Percentiles rank a stretch among this genome's conserved stretches.
Evolutionary conservation across 1,140 invertebrate genomes (phyloP).

Genomic region (Drosophila kanapiae): DNA sequence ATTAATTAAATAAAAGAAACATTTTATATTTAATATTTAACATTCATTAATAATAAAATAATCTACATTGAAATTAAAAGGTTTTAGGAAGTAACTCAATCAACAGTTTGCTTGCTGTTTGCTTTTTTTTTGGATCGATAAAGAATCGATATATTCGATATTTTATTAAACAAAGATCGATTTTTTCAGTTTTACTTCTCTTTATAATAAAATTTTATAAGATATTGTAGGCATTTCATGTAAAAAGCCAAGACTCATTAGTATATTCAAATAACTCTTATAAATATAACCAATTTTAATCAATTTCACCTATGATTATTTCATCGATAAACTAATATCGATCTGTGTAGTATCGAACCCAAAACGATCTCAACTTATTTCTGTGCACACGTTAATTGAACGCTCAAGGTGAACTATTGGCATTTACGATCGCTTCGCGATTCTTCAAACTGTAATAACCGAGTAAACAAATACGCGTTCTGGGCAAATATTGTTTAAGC

Average conservation of each 20-base stretch:
- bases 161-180: no score
- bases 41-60: no score
- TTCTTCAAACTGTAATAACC: constrained; percentile 43
- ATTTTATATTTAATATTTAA: not conserved
- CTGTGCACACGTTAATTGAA: constrained; percentile 12
- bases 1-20: not conserved
- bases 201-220: not conserved
- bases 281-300: not conserved
- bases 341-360: not conserved
- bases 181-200: not conserved
- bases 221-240: not conserved
- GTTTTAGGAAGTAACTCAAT: no score
- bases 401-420: constrained; percentile 71
- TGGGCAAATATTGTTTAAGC: constrained; percentile 37
- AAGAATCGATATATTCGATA: not conserved
- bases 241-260: not conserved
- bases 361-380: not conserved
- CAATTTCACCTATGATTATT: not conserved
- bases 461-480: constrained; percentile 43
- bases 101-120: no score
- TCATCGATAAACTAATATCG: not conserved
- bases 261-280: not conserved
- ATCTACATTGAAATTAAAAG: no score
- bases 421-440: constrained; percentile 47
- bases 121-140: no score